Evolutionary conservation across 2,113 vertebrate species (phyloP).

Genomic region (Sinocyclocheilus anophthalmus): DNA sequence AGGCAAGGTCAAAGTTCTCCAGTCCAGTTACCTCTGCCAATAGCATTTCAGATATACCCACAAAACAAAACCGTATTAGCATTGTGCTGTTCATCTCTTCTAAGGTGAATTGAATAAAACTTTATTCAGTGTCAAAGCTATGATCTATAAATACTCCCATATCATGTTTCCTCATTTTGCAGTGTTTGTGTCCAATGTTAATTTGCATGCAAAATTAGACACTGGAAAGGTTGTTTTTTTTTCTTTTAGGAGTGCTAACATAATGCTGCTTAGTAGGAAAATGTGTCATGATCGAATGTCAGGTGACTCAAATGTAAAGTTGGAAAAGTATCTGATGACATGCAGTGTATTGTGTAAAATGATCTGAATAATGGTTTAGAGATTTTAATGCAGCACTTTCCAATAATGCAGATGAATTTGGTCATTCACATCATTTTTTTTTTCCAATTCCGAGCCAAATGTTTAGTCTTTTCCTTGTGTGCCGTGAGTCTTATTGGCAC

Average conservation of each 20-base stretch:
- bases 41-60: not conserved
- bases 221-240: not conserved
- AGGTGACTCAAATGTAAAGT: not conserved
- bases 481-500: slow-evolving; percentile 12
- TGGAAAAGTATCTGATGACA: not conserved
- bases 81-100: not conserved
- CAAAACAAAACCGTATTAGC: not conserved
- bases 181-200: not conserved
- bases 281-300: not conserved
- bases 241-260: not conserved
- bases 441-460: not conserved
- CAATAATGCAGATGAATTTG: not conserved
- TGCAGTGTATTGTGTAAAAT: not conserved
- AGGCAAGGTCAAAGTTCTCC: slow-evolving; percentile 2
- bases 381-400: not conserved
- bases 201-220: not conserved
- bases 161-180: not conserved
- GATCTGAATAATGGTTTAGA: not conserved
- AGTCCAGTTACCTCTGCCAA: not conserved
- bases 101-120: not conserved
- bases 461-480: slow-evolving; percentile 1
- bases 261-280: not conserved
- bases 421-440: not conserved
- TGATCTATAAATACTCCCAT: not conserved
- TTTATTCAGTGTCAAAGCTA: not conserved